Evolutionary conservation across 2,888 invertebrate genomes (phyloP).

Genomic region (Entomobrya multifasciata): DNA sequence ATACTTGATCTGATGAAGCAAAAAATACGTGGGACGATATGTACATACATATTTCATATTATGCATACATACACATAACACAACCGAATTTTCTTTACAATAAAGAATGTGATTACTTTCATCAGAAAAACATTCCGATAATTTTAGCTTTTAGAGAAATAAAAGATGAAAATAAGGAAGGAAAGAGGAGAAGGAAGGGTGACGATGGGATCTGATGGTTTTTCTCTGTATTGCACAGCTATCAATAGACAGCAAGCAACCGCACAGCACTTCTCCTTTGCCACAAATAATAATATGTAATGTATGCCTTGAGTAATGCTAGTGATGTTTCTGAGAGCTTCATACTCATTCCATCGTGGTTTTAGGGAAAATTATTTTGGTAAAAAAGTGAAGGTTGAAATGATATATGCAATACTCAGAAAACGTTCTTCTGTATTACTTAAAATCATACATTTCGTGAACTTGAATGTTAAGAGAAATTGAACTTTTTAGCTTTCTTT

Average conservation of each 20-base stretch:
- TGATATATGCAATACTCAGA: constrained; percentile 14
- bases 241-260: constrained; percentile 16
- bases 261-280: background rate
- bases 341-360: background rate
- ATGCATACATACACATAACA: background rate
- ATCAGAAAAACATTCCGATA: constrained; percentile 23
- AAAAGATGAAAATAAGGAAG: background rate
- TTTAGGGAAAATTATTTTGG: background rate
- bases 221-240: background rate
- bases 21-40: background rate
- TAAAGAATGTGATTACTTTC: constrained; percentile 3
- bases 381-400: background rate
- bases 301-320: background rate
- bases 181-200: background rate
- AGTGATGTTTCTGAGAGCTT: background rate
- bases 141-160: background rate
- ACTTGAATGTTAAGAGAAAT: background rate
- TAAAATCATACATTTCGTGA: background rate
- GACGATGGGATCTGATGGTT: background rate
- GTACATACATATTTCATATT: background rate
- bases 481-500: background rate
- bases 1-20: background rate
- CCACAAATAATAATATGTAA: constrained; percentile 4
- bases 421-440: background rate
- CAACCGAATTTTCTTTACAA: no score